Evolutionary conservation across 35 echinoderm and acorn worm species (phyloP), one percentile per base, ranked within the genome.

Genomic region (Acanthaster planci): DNA sequence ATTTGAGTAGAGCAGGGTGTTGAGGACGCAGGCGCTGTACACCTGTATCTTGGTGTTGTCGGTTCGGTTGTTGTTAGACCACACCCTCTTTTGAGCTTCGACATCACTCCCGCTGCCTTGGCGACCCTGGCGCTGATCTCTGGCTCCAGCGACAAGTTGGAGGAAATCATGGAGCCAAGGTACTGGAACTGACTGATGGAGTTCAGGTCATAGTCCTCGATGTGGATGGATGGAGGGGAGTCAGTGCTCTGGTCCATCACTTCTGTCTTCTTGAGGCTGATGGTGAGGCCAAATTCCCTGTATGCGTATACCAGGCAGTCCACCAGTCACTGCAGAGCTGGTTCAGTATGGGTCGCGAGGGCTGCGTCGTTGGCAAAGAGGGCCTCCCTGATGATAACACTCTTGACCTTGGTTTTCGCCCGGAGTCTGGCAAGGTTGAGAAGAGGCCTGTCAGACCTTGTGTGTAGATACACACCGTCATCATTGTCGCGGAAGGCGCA

Each of bases 231-330:
- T 84, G 42, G 60, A 0, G 80, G 15, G 19, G 56, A 3, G 67
- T 19, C 7, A 42, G 42, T 39, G 32, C 16, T 58, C 47, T 81
- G 76, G 16, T 29, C 14, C 76, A 81, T 82, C 2, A 80, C 86
- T 32, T 87, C 30, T 7, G 60, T 90, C 67, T 84, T 88, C 78
- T 88, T 76, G 0, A 92, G 0, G 64, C 78, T 88, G 85, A 88
- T 83, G 36, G 85, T 83, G 34, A 92, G 77, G 1, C 84, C 60
- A 38, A 92, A 92, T 17, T 78, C 23, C n/a, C 78, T 78, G 31
- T 85, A 82, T 59, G 90, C 90, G 18, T 81, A 5, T 26, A 58
- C 30, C 23, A 82, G 83, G 16, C 56, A 42, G 38, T 88, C 57
- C 39, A 92, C 88, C 29, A 76, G 79, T 0, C 3, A 19, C 26